Evolutionary conservation across 2,888 invertebrate genomes (phyloP).

Genomic region (Creontiades dilutus): DNA sequence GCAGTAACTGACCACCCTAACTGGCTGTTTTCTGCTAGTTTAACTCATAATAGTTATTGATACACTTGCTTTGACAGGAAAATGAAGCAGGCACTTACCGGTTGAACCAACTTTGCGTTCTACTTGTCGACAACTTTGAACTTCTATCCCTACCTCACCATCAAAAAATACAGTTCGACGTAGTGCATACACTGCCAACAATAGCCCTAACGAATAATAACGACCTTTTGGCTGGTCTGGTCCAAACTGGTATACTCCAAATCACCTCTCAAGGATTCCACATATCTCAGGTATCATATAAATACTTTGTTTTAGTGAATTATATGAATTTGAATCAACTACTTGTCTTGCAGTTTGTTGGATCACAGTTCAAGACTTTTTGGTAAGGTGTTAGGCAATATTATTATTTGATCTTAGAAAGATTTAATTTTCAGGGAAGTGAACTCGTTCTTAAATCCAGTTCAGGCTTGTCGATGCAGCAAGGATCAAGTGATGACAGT

Average conservation of each 20-base stretch:
- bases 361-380: too few species aligned
- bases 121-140: conserved; percentile 84
- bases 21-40: too few species aligned
- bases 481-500: conserved; percentile 78
- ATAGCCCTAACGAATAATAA: conserved; percentile 81
- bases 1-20: too few species aligned
- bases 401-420: too few species aligned
- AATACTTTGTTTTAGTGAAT: not conserved
- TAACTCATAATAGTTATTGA: too few species aligned
- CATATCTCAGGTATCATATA: conserved; percentile 66
- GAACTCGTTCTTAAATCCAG: conserved; percentile 81
- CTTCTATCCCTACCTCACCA: conserved; percentile 84
- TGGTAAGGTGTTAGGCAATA: too few species aligned
- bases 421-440: conserved; percentile 63
- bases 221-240: conserved; percentile 89
- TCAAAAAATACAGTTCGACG: conserved; percentile 81
- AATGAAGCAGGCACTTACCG: conserved; percentile 85
- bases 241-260: conserved; percentile 87
- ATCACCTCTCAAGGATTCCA: conserved; percentile 78
- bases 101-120: conserved; percentile 85
- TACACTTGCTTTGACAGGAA: conserved; percentile 78
- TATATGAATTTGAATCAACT: too few species aligned
- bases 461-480: conserved; percentile 83
- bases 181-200: conserved; percentile 81
- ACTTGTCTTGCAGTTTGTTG: too few species aligned